Percentiles rank a stretch among this genome's conserved stretches.
phyloP scores from a whole-genome alignment of 2,797 vertebrate genomes.

The Argya squamiceps region DNA sequence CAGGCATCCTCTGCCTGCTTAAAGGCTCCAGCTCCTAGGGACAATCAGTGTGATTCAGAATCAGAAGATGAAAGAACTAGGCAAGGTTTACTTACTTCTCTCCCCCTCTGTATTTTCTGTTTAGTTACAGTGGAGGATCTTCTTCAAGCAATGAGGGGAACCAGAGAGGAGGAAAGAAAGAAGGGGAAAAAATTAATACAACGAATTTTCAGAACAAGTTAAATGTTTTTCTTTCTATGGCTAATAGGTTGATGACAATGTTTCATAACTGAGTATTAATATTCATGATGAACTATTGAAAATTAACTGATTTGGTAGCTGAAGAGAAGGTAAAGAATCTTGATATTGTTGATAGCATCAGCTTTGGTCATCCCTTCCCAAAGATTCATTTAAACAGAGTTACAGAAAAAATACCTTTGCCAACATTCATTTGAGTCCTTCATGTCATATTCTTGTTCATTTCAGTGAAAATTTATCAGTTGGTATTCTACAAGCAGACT shows the following conservation, averaged over 20 bases:
- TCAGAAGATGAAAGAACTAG: neutral
- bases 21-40: neutral
- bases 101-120: neutral
- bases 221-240: neutral
- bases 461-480: neutral
- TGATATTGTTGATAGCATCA: neutral
- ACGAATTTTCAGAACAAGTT: neutral
- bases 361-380: neutral
- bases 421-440: neutral
- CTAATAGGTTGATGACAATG: neutral
- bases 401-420: neutral
- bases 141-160: neutral
- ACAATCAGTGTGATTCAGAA: neutral
- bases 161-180: neutral
- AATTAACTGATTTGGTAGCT: constrained; percentile 19
- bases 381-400: neutral
- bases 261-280: constrained; percentile 37
- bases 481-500: neutral
- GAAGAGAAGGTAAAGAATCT: neutral
- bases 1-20: neutral
- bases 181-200: neutral
- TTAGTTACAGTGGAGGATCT: neutral
- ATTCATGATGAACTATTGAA: constrained; percentile 15
- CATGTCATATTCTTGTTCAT: neutral
- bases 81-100: neutral